phyloP scores from a whole-genome alignment of 2,888 invertebrate species.

The Dermolepida albohirtum region DNA sequence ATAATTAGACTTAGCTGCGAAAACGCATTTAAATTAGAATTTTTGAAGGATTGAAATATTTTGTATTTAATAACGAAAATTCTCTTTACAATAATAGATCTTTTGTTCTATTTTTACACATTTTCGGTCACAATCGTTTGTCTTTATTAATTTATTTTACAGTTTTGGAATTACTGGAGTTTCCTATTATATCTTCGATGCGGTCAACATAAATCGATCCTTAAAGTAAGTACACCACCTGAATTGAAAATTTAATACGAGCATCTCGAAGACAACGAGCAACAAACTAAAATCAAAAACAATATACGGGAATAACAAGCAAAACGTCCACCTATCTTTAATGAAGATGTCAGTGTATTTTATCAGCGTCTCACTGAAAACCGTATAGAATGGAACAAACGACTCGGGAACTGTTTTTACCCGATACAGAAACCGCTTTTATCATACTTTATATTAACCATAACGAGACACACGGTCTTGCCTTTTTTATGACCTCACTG shows the following conservation, averaged over 20 bases:
- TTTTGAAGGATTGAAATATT: too few relatives aligned
- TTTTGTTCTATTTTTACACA: too few relatives aligned
- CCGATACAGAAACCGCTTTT: constrained; percentile 54
- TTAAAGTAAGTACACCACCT: constrained; percentile 41
- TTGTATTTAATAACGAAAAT: too few relatives aligned
- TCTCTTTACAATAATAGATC: too few relatives aligned
- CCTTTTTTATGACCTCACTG: constrained; percentile 41
- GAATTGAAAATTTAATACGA: constrained; percentile 53
- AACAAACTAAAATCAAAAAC: constrained; percentile 52
- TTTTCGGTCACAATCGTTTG: too few relatives aligned
- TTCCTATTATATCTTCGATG: constrained; percentile 1
- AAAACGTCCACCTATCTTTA: constrained; percentile 51
- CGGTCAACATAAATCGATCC: constrained; percentile 19
- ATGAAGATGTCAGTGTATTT: constrained; percentile 56
- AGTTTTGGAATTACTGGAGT: constrained; percentile 17
- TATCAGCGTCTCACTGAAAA: constrained; percentile 56
- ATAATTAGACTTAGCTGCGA: too few relatives aligned
- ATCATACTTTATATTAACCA: constrained; percentile 56
- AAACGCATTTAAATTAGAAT: too few relatives aligned
- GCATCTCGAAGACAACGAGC: constrained; percentile 36
- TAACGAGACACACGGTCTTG: constrained; percentile 48
- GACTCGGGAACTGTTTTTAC: constrained; percentile 56
- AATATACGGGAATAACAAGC: constrained; percentile 54
- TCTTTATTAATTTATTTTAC: too few relatives aligned
- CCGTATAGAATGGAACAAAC: constrained; percentile 60